phyloP scores from a whole-genome alignment of 2,113 vertebrate genomes.

The Labrus mixtus region DNA sequence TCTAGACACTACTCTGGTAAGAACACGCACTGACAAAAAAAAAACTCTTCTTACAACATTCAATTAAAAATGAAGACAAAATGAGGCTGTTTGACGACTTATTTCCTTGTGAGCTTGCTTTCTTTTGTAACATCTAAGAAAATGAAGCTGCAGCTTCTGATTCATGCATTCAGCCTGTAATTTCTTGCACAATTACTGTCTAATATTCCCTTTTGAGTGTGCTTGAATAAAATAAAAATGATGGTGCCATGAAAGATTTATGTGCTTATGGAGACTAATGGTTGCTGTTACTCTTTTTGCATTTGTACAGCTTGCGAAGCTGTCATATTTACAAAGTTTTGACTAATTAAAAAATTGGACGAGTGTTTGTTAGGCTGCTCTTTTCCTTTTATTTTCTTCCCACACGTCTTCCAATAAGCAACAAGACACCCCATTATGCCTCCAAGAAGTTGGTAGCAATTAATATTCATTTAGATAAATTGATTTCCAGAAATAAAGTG shows the following conservation, averaged over 20 bases:
- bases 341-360: constrained; percentile 23
- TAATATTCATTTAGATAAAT: constrained; percentile 31
- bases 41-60: background rate
- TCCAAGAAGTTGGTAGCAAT: constrained; percentile 1
- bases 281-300: constrained; percentile 17
- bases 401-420: constrained; percentile 28
- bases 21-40: background rate
- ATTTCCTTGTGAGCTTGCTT: constrained; percentile 29
- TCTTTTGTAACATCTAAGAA: constrained; percentile 5
- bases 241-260: constrained; percentile 9
- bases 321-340: constrained; percentile 33
- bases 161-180: background rate
- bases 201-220: constrained; percentile 6
- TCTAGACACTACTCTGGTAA: background rate
- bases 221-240: constrained; percentile 55
- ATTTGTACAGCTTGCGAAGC: constrained; percentile 18
- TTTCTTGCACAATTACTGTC: background rate
- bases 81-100: constrained; percentile 19
- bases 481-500: constrained; percentile 9
- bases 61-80: constrained; percentile 26
- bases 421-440: background rate
- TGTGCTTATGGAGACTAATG: constrained; percentile 23
- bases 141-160: constrained; percentile 16
- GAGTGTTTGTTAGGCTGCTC: background rate
- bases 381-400: constrained; percentile 18